Percentiles rank a stretch among this genome's conserved stretches.
These are phyloP conservation scores for Catalaphyllia jardinei DNA, from an alignment of 64 coral and sea anemone species.

Conservation along the genomic window DNA sequence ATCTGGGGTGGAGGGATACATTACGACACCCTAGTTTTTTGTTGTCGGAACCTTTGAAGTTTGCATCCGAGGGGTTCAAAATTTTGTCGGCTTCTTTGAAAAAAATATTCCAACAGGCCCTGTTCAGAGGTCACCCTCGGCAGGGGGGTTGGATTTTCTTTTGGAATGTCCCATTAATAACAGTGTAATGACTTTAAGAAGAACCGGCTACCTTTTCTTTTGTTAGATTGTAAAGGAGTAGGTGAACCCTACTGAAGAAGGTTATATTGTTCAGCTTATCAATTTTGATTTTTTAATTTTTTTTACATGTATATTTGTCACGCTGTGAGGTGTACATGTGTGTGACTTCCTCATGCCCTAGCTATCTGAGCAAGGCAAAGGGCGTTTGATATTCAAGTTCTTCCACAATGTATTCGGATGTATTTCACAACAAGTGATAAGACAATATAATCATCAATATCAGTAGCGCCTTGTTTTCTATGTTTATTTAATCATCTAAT, in stretches of 20 bases:
- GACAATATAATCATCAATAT: not conserved
- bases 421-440: not conserved
- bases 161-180: too few species aligned
- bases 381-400: not conserved
- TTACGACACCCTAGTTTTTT: too few species aligned
- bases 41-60: too few species aligned
- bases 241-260: not conserved
- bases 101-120: too few species aligned
- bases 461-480: not conserved
- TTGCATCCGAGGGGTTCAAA: too few species aligned
- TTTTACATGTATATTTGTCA: not conserved
- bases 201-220: too few species aligned
- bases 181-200: not conserved
- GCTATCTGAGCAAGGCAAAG: not conserved
- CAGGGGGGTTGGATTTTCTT: too few species aligned
- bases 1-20: too few species aligned
- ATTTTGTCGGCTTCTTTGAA: too few species aligned
- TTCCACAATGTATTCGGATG: not conserved
- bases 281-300: too few species aligned
- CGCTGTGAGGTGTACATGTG: not conserved
- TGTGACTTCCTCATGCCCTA: not conserved
- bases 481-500: not conserved
- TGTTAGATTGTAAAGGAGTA: not conserved
- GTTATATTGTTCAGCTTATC: not conserved
- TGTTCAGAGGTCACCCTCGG: too few species aligned